Base-by-base conservation (phyloP, 2,797 vertebrate species). In the Neoniphon sammara region DNA sequence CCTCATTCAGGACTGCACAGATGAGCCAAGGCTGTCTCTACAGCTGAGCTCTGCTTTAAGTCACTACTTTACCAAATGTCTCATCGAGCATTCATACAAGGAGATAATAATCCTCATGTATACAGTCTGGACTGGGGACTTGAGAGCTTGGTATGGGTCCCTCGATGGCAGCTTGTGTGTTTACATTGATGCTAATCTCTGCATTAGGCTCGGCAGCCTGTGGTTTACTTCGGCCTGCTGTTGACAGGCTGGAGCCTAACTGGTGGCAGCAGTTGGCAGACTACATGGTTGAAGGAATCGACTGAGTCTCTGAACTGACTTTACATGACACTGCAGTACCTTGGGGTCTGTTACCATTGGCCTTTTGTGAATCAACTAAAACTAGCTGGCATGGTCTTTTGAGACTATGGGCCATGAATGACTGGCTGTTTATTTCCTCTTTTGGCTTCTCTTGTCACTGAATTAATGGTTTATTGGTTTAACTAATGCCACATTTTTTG, bases 351-450 rank as follows among this genome's bases (percentile, higher is more conserved):
- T 44, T 52, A 8, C 49, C 17, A 10, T 23, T 54, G 67, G 52
- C 60, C 63, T 68, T 56, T 67, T 76, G 62, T 31, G 46, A 53
- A 63, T 73, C 75, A 75, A 89, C 83, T 18, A 61, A 58, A 42
- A 66, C 39, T 76, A 81, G 82, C 79, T 83, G 82, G 72, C 70
- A 34, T 15, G 61, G 66, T 83, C 70, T 64, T 86, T 85, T 75
- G 60, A 84, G 81, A 70, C 78, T 62, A 73, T 70, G 44, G 82
- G 55, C 66, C 60, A 27, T 87, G 73, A 80, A 84, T 78, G 82
- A 20, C 8, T 84, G 85, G 76, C 70, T 70, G 66, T 83, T 84
- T 81, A 84, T 85, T 83, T 78, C 73, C 61, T 69, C 58, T 79
- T 59, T 31, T 68, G 61, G 56, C 73, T 72, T 77, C 47, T 73